phyloP scores from a whole-genome alignment of 1,140 invertebrate species.

The Brachionus rubens region DNA sequence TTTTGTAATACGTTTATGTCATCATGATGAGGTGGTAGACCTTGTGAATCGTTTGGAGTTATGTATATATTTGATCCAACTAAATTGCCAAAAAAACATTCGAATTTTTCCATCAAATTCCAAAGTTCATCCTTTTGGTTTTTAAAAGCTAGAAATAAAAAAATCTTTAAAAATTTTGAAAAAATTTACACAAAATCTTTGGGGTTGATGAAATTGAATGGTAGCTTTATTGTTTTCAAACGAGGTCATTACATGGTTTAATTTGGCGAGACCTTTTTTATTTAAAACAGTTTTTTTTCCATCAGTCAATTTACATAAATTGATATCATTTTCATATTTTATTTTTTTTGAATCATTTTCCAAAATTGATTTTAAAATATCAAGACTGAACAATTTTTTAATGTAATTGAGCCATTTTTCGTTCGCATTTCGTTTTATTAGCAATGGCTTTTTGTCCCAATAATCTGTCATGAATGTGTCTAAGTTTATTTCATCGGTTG shows the following conservation, averaged over 20 bases:
- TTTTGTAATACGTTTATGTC: background rate
- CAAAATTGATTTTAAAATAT: background rate
- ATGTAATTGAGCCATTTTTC: background rate
- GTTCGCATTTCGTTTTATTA: background rate
- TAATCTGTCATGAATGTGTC: background rate
- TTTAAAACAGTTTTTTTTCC: background rate
- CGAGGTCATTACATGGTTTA: background rate
- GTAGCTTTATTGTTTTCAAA: background rate
- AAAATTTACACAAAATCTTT: background rate
- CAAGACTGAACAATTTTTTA: background rate
- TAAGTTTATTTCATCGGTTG: background rate
- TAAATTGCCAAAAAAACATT: background rate
- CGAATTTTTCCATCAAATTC: background rate
- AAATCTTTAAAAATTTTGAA: background rate
- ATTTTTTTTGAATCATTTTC: background rate
- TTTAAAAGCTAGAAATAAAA: background rate
- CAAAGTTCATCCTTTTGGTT: background rate
- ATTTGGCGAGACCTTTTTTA: background rate
- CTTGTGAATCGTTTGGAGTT: background rate
- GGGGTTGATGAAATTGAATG: background rate
- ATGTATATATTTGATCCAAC: background rate
- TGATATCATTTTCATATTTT: background rate
- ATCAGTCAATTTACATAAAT: background rate
- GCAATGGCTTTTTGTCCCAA: background rate
- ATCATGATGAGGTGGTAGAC: background rate